Evolutionary conservation across 2,113 vertebrate species (phyloP).

Genomic region (Tenebrosternarchus preto): DNA sequence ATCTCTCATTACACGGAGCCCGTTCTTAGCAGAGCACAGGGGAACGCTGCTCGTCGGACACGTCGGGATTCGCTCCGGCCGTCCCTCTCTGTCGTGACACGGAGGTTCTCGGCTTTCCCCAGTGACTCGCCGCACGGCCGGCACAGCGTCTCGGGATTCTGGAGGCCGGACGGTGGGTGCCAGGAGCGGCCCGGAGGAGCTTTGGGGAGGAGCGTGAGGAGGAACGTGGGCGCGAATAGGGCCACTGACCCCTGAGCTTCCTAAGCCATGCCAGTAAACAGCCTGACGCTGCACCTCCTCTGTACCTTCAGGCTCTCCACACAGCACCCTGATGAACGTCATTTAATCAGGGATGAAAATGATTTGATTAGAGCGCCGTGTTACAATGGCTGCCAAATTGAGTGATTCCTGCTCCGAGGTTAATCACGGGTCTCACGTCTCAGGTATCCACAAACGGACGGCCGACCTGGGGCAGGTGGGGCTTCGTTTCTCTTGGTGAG

Average conservation of each 20-base stretch:
- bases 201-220: background rate
- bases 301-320: conserved; percentile 42
- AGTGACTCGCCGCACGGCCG: background rate
- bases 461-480: conserved; percentile 41
- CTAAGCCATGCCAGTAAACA: conserved; percentile 34
- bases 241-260: conserved; percentile 17
- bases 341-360: conserved; percentile 55
- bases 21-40: no score
- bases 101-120: background rate
- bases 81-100: background rate
- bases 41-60: no score
- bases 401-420: conserved; percentile 50
- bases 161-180: no score
- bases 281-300: conserved; percentile 34
- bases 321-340: conserved; percentile 45
- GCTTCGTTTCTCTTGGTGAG: conserved; percentile 28
- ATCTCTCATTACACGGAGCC: no score
- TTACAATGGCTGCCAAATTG: conserved; percentile 54
- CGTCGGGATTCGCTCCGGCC: conserved; percentile 5
- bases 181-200: background rate
- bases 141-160: background rate
- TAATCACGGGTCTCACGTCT: conserved; percentile 55
- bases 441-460: conserved; percentile 48
- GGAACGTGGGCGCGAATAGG: conserved; percentile 42
- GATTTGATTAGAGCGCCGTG: conserved; percentile 51